phyloP scores from a whole-genome alignment of 2,113 vertebrate species.

The Azemiops feae region DNA sequence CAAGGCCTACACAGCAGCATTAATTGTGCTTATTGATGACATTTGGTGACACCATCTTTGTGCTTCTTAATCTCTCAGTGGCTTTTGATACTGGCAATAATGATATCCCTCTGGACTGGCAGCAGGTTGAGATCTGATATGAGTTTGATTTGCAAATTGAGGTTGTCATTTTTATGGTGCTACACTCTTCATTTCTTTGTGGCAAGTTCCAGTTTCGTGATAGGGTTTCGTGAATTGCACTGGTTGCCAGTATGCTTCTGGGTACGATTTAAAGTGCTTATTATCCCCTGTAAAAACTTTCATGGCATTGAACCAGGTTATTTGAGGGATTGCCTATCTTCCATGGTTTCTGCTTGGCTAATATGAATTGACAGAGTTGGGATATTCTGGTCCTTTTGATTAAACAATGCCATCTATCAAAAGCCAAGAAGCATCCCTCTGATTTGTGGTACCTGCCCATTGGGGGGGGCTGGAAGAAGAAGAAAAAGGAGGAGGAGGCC shows the following conservation, averaged over 20 bases:
- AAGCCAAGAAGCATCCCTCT: background rate
- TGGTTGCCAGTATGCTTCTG: background rate
- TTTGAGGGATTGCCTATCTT: background rate
- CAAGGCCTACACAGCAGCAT: background rate
- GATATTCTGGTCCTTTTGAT: background rate
- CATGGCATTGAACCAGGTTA: background rate
- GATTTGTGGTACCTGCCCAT: background rate
- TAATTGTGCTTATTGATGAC: background rate
- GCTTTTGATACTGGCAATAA: background rate
- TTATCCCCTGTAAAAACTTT: background rate
- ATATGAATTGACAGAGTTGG: background rate
- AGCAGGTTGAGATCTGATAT: background rate
- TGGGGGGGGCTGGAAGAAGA: background rate
- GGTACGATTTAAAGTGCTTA: background rate
- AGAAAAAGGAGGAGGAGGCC: too few relatives aligned
- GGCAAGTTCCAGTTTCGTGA: background rate
- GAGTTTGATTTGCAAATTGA: background rate
- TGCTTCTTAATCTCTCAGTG: background rate
- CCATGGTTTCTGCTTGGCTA: background rate
- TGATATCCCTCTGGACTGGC: background rate
- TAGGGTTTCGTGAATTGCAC: background rate
- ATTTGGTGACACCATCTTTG: background rate
- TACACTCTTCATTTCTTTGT: background rate
- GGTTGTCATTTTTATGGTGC: background rate
- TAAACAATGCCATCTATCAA: background rate